Evolutionary conservation across 1,140 invertebrate species (phyloP), one percentile per base, ranked within the genome.

Genomic region (Andricus grossulariae): DNA sequence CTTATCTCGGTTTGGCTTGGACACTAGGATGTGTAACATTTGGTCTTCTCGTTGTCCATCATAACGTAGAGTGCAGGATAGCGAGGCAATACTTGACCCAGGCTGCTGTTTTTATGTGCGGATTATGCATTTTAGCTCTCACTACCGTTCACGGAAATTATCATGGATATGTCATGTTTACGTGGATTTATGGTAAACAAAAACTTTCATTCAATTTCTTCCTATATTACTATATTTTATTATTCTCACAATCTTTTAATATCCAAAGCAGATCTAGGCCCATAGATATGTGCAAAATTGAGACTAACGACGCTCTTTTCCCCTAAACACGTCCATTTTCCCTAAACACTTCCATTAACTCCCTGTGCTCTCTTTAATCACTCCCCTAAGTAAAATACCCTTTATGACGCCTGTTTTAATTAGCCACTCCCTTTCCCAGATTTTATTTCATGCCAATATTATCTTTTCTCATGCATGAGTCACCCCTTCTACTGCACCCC

Each of bases 31-130:
- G 96, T 84, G 93, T 94, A 7, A 94, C 94, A 0, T 97, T 97
- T 86, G 97, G 97, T 18, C 92, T 96, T 72, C 92, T 98, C 39
- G 95, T 97, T 0, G 93, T 97, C 3, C 94, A 95, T 85, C 96
- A 96, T 83, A 96, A 94, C 60, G 94, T 94, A 13, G 96, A 97
- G 85, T 98, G 97, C 87, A 93, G 96, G 60, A 97, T 98, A 70
- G 96, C 96, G 0, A 91, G 96, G 25, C 96, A 97, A 87, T 97
- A 97, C 88, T 92, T 97, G 0, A 96, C 95, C 71, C 94, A 95
- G 89, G 95, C 94, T 2, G 95, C 95, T 6, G 93, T 94, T 16
- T 96, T 96, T 83, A 95, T 96, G 89, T 96, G 95, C 90, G 96
- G 93, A n/a, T 90, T 95, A 11, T 95, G 95, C 19, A 95, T 97